Evolutionary conservation across 1,140 invertebrate species (phyloP).

Genomic region (Brachionus paranguensis): DNA sequence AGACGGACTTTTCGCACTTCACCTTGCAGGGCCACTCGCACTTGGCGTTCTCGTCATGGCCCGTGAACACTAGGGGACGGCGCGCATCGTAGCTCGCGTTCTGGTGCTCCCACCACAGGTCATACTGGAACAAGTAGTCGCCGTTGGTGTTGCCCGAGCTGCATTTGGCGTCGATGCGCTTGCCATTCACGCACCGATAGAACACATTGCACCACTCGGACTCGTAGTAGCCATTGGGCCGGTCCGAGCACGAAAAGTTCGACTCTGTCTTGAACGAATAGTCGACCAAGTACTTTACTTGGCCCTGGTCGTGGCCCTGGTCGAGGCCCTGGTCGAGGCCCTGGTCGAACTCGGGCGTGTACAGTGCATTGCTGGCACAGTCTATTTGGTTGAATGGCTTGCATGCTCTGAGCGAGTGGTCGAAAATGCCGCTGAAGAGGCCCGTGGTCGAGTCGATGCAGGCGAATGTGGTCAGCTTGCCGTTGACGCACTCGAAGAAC

Average conservation of each 20-base stretch:
- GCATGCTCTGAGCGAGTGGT: background rate
- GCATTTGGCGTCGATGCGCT: conserved; percentile 31
- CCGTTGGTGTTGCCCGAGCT: background rate
- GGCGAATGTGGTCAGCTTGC: conserved; percentile 4
- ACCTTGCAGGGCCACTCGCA: conserved; percentile 40
- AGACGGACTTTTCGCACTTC: conserved; percentile 16
- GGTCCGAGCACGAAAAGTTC: conserved; percentile 11
- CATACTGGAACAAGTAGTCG: conserved; percentile 15
- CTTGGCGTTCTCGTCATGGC: background rate
- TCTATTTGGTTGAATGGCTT: conserved; percentile 1
- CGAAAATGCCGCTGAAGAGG: conserved; percentile 24
- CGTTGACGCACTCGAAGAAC: conserved; percentile 22
- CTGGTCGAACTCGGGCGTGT: background rate
- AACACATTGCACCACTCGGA: conserved; percentile 41
- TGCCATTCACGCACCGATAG: conserved; percentile 29
- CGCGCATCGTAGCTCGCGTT: background rate
- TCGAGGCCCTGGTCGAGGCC: too few relatives aligned
- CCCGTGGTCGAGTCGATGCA: conserved; percentile 2
- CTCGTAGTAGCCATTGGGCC: conserved; percentile 39
- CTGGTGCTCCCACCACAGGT: conserved; percentile 40
- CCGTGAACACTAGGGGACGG: background rate
- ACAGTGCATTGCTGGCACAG: background rate
- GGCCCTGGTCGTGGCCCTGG: too few relatives aligned
- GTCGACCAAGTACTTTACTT: conserved; percentile 22
- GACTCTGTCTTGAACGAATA: conserved; percentile 33